A percentile compares a stretch with the other conserved stretches of the same genome.
Conservation (phyloP, 1,140 invertebrate genomes). For the Ceratina australensis region DNA sequence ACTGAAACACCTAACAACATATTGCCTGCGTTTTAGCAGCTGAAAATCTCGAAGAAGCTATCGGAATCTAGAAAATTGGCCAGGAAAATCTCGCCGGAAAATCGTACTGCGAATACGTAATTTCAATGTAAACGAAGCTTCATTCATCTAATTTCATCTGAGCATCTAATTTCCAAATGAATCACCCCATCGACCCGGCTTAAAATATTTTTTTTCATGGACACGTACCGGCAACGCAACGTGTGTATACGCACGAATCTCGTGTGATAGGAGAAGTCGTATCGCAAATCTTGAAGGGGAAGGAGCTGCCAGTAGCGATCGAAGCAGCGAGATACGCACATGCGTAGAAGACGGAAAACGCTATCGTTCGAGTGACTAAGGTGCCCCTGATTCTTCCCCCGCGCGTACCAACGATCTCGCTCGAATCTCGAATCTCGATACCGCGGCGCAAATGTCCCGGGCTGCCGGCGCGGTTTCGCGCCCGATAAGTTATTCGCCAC, state of each 20-base stretch:
- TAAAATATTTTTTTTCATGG: neutral
- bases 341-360: slow-evolving; percentile 52
- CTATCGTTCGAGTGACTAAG: slow-evolving; percentile 53
- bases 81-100: no score
- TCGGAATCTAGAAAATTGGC: no score
- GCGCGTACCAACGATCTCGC: slow-evolving; percentile 29
- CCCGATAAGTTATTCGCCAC: slow-evolving; percentile 69
- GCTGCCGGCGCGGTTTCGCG: slow-evolving; percentile 63
- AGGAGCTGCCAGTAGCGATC: slow-evolving; percentile 47
- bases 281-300: slow-evolving; percentile 56
- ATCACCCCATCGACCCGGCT: neutral
- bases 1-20: no score
- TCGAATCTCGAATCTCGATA: slow-evolving; percentile 48
- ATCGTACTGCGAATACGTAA: no score
- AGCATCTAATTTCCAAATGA: neutral
- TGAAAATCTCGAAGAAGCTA: no score
- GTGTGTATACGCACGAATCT: slow-evolving; percentile 34
- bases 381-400: slow-evolving; percentile 39
- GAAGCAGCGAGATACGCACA: slow-evolving; percentile 36
- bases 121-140: no score
- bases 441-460: slow-evolving; percentile 26
- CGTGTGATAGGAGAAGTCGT: slow-evolving; percentile 24
- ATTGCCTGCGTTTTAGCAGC: no score
- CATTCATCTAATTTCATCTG: no score
- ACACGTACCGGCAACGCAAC: slow-evolving; percentile 14